Evolutionary conservation across 2,797 vertebrate species (phyloP).

Genomic region (Schizopygopsis pylzovi): DNA sequence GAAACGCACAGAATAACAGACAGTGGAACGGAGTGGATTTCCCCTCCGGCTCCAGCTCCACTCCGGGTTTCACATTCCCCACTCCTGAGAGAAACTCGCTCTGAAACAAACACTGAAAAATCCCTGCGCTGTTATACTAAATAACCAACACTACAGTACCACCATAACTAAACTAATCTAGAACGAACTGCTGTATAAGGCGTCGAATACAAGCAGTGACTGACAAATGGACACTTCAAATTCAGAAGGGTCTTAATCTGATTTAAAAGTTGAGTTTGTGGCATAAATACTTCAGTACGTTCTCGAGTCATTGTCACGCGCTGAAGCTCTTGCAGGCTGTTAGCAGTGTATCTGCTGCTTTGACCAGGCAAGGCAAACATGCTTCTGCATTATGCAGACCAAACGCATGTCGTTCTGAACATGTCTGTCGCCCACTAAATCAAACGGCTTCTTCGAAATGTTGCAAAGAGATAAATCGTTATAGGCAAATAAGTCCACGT

Average conservation of each 20-base stretch:
- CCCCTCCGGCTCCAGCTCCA: background rate
- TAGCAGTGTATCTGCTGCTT: background rate
- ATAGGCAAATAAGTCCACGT: background rate
- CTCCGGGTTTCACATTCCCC: background rate
- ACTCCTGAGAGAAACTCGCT: constrained; percentile 2
- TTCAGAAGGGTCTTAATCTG: background rate
- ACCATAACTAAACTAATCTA: background rate
- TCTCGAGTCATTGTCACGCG: background rate
- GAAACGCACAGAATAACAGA: background rate
- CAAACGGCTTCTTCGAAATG: background rate
- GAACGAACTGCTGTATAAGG: background rate
- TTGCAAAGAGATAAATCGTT: background rate
- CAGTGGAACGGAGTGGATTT: background rate
- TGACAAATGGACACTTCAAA: background rate
- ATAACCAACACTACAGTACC: background rate
- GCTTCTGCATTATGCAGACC: constrained; percentile 21
- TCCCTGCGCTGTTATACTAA: too few species aligned
- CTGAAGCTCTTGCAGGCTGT: background rate
- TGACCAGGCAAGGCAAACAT: background rate
- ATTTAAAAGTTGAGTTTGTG: constrained; percentile 8
- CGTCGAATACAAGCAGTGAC: background rate
- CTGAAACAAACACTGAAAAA: background rate
- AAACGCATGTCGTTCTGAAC: background rate
- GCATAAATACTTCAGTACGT: background rate
- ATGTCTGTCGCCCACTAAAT: constrained; percentile 2